phyloP scores from a whole-genome alignment of 2,888 invertebrate genomes.

The Drosophila robusta region DNA sequence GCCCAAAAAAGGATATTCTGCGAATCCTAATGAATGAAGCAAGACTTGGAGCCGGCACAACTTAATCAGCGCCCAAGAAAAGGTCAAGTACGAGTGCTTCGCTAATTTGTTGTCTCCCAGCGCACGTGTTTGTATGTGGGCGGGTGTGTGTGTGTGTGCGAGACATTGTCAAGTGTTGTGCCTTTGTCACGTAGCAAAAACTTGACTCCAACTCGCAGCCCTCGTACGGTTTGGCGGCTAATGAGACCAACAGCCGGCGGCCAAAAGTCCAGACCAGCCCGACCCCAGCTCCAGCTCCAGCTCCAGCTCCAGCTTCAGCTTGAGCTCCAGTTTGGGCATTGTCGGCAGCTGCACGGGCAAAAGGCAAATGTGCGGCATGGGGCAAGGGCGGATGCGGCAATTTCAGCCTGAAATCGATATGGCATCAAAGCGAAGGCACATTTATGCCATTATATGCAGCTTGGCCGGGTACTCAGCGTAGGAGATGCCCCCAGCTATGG shows the following conservation, averaged over 20 bases:
- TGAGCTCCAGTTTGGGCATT: conserved; percentile 35
- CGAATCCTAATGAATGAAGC: conserved; percentile 38
- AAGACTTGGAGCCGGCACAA: conserved; percentile 43
- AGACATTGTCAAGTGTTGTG: conserved; percentile 75
- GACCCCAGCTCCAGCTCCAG: conserved; percentile 26
- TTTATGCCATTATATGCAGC: conserved; percentile 75
- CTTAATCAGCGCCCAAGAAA: conserved; percentile 70
- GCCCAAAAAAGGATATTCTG: background rate
- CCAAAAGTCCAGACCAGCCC: conserved; percentile 49
- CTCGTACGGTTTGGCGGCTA: conserved; percentile 62
- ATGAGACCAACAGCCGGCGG: conserved; percentile 73
- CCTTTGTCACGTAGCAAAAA: conserved; percentile 77
- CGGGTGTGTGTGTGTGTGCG: conserved; percentile 13
- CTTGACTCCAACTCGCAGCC: conserved; percentile 61
- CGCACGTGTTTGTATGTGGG: conserved; percentile 8
- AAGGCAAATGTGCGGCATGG: conserved; percentile 27
- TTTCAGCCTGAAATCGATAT: conserved; percentile 75
- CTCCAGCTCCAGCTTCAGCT: conserved; percentile 22
- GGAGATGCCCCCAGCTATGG: conserved; percentile 56
- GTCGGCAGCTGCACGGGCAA: conserved; percentile 60
- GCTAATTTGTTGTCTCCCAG: conserved; percentile 71
- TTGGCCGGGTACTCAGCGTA: conserved; percentile 20
- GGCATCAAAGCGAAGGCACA: conserved; percentile 70
- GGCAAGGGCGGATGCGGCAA: conserved; percentile 75
- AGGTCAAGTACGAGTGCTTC: conserved; percentile 73